phyloP scores from a whole-genome alignment of 1,140 invertebrate species.

The Trinorchestia longiramus region DNA sequence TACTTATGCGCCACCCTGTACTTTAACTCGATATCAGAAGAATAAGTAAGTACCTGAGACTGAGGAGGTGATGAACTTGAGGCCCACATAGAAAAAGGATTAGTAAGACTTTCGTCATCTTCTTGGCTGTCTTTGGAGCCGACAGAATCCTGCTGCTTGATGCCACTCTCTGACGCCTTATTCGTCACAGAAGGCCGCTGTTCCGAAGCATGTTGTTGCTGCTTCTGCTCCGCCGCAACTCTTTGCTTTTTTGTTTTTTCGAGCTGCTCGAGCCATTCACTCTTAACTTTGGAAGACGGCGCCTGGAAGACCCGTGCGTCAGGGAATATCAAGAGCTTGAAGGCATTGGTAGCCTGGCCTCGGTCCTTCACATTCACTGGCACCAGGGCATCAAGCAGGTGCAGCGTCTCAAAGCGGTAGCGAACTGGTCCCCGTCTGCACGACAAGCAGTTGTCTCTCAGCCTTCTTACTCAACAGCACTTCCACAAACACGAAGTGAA shows the following conservation, averaged over 20 bases:
- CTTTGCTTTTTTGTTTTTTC: background rate
- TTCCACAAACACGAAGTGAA: background rate
- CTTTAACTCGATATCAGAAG: background rate
- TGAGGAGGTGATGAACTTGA: constrained; percentile 4
- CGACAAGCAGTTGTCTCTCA: background rate
- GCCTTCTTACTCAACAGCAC: background rate
- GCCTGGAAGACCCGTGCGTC: constrained; percentile 94
- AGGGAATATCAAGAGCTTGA: constrained; percentile 94
- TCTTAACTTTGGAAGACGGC: constrained; percentile 83
- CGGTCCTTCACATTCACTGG: constrained; percentile 95
- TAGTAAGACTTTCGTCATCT: constrained; percentile 71
- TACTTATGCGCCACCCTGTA: too few relatives aligned
- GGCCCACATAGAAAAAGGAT: constrained; percentile 29
- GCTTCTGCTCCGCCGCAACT: constrained; percentile 12
- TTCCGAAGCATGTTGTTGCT: background rate
- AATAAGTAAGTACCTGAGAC: constrained; percentile 65
- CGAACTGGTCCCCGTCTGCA: constrained; percentile 81
- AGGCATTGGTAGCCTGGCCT: constrained; percentile 89
- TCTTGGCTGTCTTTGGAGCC: constrained; percentile 69
- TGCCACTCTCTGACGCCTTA: constrained; percentile 64
- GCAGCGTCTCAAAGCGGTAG: constrained; percentile 90
- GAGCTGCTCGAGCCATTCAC: constrained; percentile 31
- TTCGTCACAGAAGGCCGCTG: constrained; percentile 58
- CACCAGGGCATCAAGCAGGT: constrained; percentile 91
- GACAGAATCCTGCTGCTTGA: constrained; percentile 68